These are phyloP conservation scores for Ophion ellenae DNA, from an alignment of 2,888 invertebrate genomes.

Conservation along the genomic window DNA sequence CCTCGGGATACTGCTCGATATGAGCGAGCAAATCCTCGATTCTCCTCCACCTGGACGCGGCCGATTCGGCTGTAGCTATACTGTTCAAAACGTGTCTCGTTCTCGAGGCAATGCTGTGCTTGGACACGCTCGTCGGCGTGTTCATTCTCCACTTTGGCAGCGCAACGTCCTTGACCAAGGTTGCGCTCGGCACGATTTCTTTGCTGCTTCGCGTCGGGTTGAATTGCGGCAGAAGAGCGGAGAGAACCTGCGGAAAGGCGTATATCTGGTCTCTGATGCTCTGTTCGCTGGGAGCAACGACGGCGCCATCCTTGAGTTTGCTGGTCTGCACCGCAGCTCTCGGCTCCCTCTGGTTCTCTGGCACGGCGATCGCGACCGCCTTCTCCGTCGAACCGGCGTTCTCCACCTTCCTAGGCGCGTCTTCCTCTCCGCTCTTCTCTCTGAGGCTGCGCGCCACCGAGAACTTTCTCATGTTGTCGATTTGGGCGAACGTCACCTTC, in stretches of 20 bases:
- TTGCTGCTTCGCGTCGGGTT: conserved; percentile 61
- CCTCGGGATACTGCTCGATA: conserved; percentile 90
- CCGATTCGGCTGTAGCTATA: conserved; percentile 86
- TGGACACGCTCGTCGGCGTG: conserved; percentile 77
- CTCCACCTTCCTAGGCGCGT: conserved; percentile 50
- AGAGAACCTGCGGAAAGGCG: conserved; percentile 83
- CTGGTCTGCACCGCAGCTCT: background rate
- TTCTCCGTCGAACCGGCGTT: conserved; percentile 42
- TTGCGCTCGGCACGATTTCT: conserved; percentile 49
- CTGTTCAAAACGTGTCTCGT: conserved; percentile 88
- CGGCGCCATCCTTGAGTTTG: conserved; percentile 50
- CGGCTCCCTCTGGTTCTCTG: conserved; percentile 9
- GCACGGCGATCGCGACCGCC: conserved; percentile 47
- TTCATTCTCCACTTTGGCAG: conserved; percentile 85
- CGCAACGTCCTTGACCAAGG: conserved; percentile 69
- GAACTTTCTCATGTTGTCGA: conserved; percentile 75
- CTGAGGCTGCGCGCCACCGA: conserved; percentile 66
- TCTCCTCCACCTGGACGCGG: conserved; percentile 86
- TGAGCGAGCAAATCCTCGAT: conserved; percentile 90
- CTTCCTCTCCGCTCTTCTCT: conserved; percentile 36
- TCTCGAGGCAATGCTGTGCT: conserved; percentile 87
- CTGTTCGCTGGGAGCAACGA: conserved; percentile 46
- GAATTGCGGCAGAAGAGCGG: conserved; percentile 82
- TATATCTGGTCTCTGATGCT: conserved; percentile 69
- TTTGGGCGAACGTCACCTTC: conserved; percentile 81